A percentile compares a stretch with the other conserved stretches of the same genome.
Evolutionary conservation across 2,888 invertebrate species (phyloP).

Genomic region (Lepas anatifera): DNA sequence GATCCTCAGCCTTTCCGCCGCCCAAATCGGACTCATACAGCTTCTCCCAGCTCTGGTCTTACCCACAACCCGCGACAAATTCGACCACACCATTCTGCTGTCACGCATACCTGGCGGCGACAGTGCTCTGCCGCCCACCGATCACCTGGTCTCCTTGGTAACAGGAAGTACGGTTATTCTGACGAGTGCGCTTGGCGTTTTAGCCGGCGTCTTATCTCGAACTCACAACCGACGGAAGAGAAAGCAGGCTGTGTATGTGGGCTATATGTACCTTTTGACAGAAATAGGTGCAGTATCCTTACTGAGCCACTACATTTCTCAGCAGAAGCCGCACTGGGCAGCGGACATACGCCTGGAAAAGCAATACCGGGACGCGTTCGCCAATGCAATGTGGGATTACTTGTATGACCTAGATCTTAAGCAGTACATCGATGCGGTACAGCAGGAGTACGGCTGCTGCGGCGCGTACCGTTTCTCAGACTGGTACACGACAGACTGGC

Average conservation of each 20-base stretch:
- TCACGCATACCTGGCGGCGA: not conserved
- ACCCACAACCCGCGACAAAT: too few relatives aligned
- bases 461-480: not conserved
- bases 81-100: not conserved
- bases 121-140: too few relatives aligned
- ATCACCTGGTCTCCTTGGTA: too few relatives aligned
- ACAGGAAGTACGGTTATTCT: too few relatives aligned
- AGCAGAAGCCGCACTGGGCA: not conserved
- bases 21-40: not conserved
- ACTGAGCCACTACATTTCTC: not conserved
- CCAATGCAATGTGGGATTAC: constrained; percentile 7
- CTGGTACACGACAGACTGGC: constrained; percentile 6
- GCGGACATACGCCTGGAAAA: not conserved
- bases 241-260: not conserved
- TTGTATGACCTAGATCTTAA: not conserved
- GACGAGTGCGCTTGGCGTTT: not conserved
- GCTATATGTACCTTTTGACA: not conserved
- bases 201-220: not conserved
- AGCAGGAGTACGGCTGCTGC: not conserved
- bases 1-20: not conserved
- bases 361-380: not conserved
- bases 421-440: not conserved
- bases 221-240: not conserved
- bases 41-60: too few relatives aligned
- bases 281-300: not conserved